These are phyloP conservation scores for Nannobrachium achirus DNA, from an alignment of 2,113 vertebrate species.

Conservation along the genomic window DNA sequence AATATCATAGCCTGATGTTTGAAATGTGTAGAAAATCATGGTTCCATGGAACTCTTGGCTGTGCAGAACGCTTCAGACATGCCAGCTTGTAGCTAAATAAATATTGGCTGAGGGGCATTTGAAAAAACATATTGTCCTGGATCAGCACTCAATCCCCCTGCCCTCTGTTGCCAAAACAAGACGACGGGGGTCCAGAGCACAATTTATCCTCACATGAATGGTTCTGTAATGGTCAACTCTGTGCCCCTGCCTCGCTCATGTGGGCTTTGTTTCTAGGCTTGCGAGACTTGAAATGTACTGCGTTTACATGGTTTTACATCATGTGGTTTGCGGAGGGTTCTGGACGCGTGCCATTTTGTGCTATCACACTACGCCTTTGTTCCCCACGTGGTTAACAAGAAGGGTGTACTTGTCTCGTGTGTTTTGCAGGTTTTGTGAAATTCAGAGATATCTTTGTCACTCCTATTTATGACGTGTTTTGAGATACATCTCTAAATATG, in stretches of 20 bases:
- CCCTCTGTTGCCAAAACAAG: slow-evolving; percentile 67
- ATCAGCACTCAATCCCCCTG: slow-evolving; percentile 50
- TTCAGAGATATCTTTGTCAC: slow-evolving; percentile 67
- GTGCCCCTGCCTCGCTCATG: slow-evolving; percentile 16
- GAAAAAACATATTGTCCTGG: slow-evolving; percentile 79
- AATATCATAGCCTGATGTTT: slow-evolving; percentile 57
- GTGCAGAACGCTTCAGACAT: slow-evolving; percentile 50
- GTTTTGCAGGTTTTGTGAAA: slow-evolving; percentile 59
- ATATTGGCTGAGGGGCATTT: slow-evolving; percentile 74
- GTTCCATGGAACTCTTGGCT: slow-evolving; percentile 49
- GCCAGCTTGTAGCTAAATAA: slow-evolving; percentile 76
- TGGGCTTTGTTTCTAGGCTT: slow-evolving; percentile 53
- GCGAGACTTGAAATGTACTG: slow-evolving; percentile 12
- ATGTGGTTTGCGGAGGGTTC: slow-evolving; percentile 36
- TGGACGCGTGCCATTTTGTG: slow-evolving; percentile 51
- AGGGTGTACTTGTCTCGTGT: slow-evolving; percentile 54
- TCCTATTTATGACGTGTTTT: slow-evolving; percentile 64
- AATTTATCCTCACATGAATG: slow-evolving; percentile 61
- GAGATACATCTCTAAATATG: slow-evolving; percentile 52
- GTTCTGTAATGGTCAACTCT: slow-evolving; percentile 54
- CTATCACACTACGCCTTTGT: slow-evolving; percentile 67
- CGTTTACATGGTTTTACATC: slow-evolving; percentile 44
- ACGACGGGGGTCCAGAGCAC: slow-evolving; percentile 55
- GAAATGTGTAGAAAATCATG: slow-evolving; percentile 54
- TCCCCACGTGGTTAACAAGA: slow-evolving; percentile 40